Evolutionary conservation across 1,140 invertebrate species (phyloP).

Genomic region (Cardiocondyla obscurior): DNA sequence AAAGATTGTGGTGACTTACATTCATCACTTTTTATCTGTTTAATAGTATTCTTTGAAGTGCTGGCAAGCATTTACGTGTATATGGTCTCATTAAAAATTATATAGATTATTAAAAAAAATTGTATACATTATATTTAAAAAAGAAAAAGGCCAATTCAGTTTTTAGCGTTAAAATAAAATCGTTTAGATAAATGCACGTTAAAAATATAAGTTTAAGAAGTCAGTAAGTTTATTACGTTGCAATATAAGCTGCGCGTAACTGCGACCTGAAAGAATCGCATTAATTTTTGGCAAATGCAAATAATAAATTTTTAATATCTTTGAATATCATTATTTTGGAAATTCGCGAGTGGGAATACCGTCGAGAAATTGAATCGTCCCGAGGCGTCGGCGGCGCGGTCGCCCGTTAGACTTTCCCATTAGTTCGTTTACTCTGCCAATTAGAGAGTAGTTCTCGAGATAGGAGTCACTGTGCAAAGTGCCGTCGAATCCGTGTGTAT

Average conservation of each 20-base stretch:
- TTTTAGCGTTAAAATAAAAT: not conserved
- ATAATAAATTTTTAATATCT: constrained; percentile 47
- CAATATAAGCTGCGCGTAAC: not conserved
- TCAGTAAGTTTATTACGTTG: not conserved
- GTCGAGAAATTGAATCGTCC: constrained; percentile 52
- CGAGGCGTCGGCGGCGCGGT: constrained; percentile 44
- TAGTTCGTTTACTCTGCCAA: constrained; percentile 60
- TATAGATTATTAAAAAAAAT: too few species aligned
- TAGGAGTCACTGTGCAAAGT: constrained; percentile 68
- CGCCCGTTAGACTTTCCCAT: constrained; percentile 66
- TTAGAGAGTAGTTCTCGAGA: constrained; percentile 67
- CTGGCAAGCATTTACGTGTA: not conserved
- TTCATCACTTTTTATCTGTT: too few species aligned
- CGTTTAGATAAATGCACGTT: not conserved
- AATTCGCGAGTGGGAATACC: constrained; percentile 24
- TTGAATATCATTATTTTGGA: not conserved
- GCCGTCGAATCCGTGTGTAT: constrained; percentile 54
- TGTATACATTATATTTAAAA: not conserved
- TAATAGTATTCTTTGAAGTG: too few species aligned
- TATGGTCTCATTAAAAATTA: not conserved
- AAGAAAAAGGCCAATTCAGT: too few species aligned
- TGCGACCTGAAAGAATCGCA: constrained; percentile 6
- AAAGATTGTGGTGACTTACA: not conserved
- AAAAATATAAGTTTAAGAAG: not conserved
- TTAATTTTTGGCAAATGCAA: constrained; percentile 50